Percentiles rank a stretch among this genome's conserved stretches.
Evolutionary conservation across 2,797 vertebrate genomes (phyloP).

Genomic region (Artibeus lituratus): DNA sequence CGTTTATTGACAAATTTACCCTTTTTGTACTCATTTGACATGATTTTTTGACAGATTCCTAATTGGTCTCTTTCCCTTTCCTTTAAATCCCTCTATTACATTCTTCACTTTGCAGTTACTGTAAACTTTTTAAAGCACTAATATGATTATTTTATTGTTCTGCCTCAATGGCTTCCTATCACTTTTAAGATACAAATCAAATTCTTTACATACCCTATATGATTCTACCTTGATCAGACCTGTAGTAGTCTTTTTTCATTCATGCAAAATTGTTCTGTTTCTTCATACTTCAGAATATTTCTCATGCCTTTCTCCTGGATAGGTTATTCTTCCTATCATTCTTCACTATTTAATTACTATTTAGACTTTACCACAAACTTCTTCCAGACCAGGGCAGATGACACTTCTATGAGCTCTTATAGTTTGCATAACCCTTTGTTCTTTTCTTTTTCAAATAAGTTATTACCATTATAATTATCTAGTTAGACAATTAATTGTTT

Average conservation of each 20-base stretch:
- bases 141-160: background rate
- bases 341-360: background rate
- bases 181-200: background rate
- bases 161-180: background rate
- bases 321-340: background rate
- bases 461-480: background rate
- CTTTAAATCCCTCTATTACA: background rate
- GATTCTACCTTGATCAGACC: background rate
- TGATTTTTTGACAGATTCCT: background rate
- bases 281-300: background rate
- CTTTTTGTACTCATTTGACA: background rate
- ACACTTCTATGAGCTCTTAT: background rate
- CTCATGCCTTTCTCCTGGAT: background rate
- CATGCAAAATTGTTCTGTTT: background rate
- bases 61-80: background rate
- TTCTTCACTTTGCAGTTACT: background rate
- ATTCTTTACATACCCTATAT: background rate
- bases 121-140: background rate
- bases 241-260: background rate
- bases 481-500: background rate
- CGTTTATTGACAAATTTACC: background rate
- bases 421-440: background rate
- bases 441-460: background rate
- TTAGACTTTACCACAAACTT: background rate
- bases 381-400: background rate